phyloP scores from a whole-genome alignment of 2,797 vertebrate species.

The Oryzias dopingdopingensis region DNA sequence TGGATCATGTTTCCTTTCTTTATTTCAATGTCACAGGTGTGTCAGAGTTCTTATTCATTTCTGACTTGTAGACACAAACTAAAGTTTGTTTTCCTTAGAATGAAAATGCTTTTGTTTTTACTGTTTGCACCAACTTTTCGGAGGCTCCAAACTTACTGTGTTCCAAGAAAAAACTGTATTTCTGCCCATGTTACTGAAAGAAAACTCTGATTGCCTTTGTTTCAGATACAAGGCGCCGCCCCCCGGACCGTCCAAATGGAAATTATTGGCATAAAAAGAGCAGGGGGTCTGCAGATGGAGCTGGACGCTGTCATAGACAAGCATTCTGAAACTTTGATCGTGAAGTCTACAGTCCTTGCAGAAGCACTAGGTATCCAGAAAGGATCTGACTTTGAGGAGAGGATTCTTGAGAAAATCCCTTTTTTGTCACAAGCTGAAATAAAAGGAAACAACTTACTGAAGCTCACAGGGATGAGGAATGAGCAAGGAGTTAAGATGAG shows the following conservation, averaged over 20 bases:
- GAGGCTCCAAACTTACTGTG: too few species aligned
- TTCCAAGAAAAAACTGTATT: background rate
- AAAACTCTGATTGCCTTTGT: background rate
- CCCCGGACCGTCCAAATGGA: background rate
- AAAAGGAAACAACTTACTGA: background rate
- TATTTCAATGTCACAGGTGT: background rate
- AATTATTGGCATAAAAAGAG: background rate
- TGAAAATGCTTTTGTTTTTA: too few species aligned
- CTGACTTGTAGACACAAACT: background rate
- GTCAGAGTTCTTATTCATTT: background rate
- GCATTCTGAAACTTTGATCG: background rate
- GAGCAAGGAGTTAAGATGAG: background rate
- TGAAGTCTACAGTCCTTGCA: background rate
- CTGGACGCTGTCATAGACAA: background rate
- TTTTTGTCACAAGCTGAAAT: conserved; percentile 3
- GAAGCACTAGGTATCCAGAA: background rate
- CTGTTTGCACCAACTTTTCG: background rate
- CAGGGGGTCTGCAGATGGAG: background rate
- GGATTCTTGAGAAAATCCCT: conserved; percentile 2
- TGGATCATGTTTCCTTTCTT: fast-evolving
- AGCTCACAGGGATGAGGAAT: background rate
- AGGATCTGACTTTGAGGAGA: background rate
- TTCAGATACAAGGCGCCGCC: conserved; percentile 6
- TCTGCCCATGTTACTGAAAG: background rate
- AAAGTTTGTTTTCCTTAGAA: too few species aligned